Percentiles rank a stretch among this genome's conserved stretches.
Evolutionary conservation across 2,797 vertebrate species (phyloP).

Genomic region (Spinibarbus caldwelli): DNA sequence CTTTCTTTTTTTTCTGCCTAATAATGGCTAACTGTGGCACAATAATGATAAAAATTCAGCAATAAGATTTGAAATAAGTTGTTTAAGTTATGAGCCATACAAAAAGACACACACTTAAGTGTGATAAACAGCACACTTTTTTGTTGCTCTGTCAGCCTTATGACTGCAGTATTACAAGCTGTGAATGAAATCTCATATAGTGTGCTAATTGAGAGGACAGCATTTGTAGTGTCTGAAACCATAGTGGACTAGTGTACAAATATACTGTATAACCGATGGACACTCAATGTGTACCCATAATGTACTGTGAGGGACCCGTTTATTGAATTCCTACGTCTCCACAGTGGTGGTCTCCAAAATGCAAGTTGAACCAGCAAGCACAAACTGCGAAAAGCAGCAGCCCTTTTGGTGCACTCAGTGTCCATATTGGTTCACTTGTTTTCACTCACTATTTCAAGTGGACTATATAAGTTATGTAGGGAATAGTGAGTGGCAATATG

Average conservation of each 20-base stretch:
- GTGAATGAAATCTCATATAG: background rate
- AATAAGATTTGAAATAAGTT: too few relatives aligned
- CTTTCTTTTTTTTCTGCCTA: background rate
- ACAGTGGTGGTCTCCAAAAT: background rate
- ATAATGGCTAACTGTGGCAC: background rate
- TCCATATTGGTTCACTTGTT: background rate
- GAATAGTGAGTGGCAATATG: background rate
- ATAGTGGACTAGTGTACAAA: background rate
- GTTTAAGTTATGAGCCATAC: background rate
- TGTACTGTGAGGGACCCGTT: background rate
- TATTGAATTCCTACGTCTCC: background rate
- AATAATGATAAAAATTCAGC: background rate
- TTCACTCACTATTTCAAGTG: background rate
- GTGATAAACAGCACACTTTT: background rate
- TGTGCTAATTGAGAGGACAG: background rate
- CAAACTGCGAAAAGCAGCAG: background rate
- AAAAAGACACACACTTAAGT: background rate
- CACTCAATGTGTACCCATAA: background rate
- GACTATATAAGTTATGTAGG: background rate
- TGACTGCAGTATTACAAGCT: background rate
- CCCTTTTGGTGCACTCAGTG: background rate
- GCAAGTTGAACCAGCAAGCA: background rate
- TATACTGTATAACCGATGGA: background rate
- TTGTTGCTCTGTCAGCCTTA: background rate
- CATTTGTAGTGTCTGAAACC: background rate